These are phyloP conservation scores for Isurus oxyrinchus DNA, from an alignment of 2,113 vertebrate species.

Conservation along the genomic window DNA sequence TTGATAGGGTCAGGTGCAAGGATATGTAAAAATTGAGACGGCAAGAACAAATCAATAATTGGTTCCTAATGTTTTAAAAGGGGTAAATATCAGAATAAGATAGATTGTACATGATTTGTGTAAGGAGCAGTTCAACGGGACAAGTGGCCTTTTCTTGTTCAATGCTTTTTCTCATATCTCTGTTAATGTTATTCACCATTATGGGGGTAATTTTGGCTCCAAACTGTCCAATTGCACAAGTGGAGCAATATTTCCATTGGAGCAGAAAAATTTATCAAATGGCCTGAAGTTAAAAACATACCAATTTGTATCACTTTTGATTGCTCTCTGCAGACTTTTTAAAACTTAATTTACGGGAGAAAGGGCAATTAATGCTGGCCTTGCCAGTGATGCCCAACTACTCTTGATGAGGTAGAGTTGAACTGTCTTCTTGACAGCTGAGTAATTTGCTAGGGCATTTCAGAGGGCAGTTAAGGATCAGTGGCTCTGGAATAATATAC, in stretches of 20 bases:
- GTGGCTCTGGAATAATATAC: too few species aligned
- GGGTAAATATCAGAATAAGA: not conserved
- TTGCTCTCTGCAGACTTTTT: not conserved
- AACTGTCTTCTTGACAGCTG: too few species aligned
- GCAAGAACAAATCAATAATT: not conserved
- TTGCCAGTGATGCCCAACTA: too few species aligned
- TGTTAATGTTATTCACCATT: not conserved
- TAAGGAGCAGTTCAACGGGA: not conserved
- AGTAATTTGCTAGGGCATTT: too few species aligned
- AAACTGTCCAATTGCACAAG: not conserved
- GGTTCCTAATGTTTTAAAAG: not conserved
- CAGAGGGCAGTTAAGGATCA: too few species aligned
- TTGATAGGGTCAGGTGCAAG: not conserved
- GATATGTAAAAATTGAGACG: not conserved
- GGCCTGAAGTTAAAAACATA: not conserved
- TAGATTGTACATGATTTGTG: not conserved
- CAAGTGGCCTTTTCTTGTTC: not conserved
- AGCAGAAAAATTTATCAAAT: not conserved
- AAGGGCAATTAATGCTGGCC: too few species aligned
- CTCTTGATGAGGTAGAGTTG: too few species aligned
- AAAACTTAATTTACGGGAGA: too few species aligned
- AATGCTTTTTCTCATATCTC: not conserved
- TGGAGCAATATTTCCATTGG: not conserved
- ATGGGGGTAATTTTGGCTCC: not conserved
- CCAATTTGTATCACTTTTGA: not conserved